These are phyloP conservation scores for Synanthedon formicaeformis DNA, from an alignment of 2,888 invertebrate genomes.

Conservation along the genomic window DNA sequence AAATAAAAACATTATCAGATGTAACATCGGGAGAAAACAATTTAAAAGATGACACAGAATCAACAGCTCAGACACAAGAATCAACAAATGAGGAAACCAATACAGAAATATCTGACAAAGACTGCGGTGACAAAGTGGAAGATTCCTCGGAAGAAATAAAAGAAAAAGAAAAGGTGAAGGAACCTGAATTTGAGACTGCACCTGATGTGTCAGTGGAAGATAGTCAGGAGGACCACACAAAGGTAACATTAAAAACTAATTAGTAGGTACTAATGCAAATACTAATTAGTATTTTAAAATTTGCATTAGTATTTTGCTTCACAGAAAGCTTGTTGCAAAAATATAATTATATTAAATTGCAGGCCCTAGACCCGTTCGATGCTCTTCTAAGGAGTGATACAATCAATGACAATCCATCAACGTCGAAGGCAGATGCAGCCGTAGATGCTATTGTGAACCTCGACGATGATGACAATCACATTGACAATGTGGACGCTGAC, in stretches of 20 bases:
- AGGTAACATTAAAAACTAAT: conserved; percentile 23
- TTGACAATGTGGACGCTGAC: conserved; percentile 22
- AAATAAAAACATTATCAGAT: too few species aligned
- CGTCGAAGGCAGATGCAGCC: conserved; percentile 16
- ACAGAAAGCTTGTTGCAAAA: background rate
- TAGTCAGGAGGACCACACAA: conserved; percentile 54
- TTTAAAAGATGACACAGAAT: conserved; percentile 2
- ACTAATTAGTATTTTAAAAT: too few species aligned
- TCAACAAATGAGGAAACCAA: conserved; percentile 12
- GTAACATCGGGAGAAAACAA: too few species aligned
- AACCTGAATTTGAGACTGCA: conserved; percentile 66
- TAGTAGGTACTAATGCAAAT: too few species aligned
- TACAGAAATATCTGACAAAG: conserved; percentile 3
- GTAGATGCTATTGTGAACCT: conserved; percentile 17
- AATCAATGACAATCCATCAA: conserved; percentile 13
- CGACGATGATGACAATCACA: conserved; percentile 40
- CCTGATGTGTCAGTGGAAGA: conserved; percentile 57
- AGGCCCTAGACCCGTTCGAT: conserved; percentile 64
- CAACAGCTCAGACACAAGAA: background rate
- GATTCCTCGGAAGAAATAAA: conserved; percentile 9
- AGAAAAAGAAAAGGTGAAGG: conserved; percentile 32
- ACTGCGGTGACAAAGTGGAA: conserved; percentile 1
- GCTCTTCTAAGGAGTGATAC: conserved; percentile 43
- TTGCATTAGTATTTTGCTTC: too few species aligned
- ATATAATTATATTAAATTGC: conserved; percentile 10